These are phyloP conservation scores for Chymomyza fuscimana DNA, from an alignment of 2,888 invertebrate species.

Conservation along the genomic window DNA sequence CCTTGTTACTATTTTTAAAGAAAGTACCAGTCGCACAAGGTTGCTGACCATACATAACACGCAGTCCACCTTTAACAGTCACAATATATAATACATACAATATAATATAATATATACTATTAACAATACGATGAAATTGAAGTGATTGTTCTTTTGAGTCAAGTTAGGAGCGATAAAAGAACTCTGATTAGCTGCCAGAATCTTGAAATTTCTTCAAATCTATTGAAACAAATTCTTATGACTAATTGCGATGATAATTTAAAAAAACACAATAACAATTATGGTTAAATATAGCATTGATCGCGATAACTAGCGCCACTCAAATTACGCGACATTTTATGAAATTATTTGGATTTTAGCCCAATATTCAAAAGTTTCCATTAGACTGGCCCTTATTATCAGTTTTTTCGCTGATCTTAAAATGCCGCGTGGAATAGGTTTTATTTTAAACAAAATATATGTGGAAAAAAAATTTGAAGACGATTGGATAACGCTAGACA, in stretches of 20 bases:
- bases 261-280: neutral
- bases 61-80: neutral
- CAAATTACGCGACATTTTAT: neutral
- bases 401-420: no score
- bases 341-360: neutral
- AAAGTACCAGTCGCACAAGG: neutral
- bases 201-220: neutral
- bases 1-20: neutral
- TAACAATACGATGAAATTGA: neutral
- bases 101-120: neutral
- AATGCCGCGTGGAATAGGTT: no score
- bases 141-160: neutral
- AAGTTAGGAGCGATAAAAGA: neutral
- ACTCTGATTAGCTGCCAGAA: neutral
- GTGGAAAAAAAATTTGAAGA: no score
- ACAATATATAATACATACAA: no score
- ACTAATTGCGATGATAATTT: neutral
- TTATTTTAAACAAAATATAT: no score
- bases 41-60: neutral
- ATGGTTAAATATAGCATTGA: neutral
- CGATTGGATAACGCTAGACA: no score
- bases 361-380: no score
- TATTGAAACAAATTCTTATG: neutral
- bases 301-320: neutral
- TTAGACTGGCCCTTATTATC: no score